Evolutionary conservation across 1,140 invertebrate species (phyloP), one percentile per base, ranked within the genome.

Genomic region (Brachionus koreanus): DNA sequence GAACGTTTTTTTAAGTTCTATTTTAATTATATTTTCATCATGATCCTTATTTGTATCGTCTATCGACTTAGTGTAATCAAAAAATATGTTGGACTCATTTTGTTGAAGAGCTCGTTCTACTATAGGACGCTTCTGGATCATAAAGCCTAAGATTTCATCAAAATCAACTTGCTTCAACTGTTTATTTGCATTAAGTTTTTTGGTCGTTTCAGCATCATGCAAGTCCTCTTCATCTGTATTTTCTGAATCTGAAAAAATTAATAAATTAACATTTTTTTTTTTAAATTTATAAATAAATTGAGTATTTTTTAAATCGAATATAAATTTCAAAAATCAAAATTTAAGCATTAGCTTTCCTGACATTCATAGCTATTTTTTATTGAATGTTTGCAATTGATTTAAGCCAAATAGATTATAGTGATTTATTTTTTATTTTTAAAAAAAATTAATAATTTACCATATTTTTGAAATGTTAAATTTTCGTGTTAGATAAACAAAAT

Each of bases 81-180:
- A 25, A 79, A 61, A 79, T 29, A 79, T 79, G 5, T 13, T 61
- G 16, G 33, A 12, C 37, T 65, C 61, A 65, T 79, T 79, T 25
- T 79, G 76, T 12, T 35, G 7, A 16, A 79, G 49, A 16, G 76
- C 76, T 79, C 76, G 25, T 43, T 79, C 76, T 10, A 79, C 23
- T 0, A 79, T 23, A n/a, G 76, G 76, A 19, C 76, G 76, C 35
- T 65, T 79, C 3, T 57, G 49, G 4, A 61, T 37, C 61, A 79
- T 57, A 29, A 79, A 79, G 12, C 39, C 39, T 25, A 79, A 29
- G 35, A 79, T 61, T 19, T 65, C 49, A 65, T 79, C 49, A 12
- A 23, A 65, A 61, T 79, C 76, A 25, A 74, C 25, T 25, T 12
- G 9, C 4, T 46, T 74, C n/a, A 16, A 72, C 5, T 6, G 0